Base-by-base conservation (phyloP, 1,140 invertebrate species). In the Drosophila miranda region DNA sequence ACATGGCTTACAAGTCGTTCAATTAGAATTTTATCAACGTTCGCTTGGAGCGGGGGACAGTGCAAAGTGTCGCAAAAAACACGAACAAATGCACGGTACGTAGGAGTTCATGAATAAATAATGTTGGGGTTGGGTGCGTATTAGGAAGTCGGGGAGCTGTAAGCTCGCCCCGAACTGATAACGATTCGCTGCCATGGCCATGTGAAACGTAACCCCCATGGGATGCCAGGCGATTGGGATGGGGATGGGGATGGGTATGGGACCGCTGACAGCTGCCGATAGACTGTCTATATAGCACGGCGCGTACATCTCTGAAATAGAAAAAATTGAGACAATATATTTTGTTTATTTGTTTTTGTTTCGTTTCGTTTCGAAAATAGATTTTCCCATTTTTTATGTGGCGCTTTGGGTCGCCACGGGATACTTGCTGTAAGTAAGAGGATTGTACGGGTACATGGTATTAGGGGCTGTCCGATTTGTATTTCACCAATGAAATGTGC, bases 11-110 rank as follows among this genome's bases (percentile, higher is more conserved):
- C 58, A 49, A 16, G 7, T 30, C 48, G 23, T 44, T 26, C 66
- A 30, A 84, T 84, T 84, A 66, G 76, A 78, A 84, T 84, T 76
- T 84, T 76, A 84, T 79, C 76, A 80, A 63, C 76, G 62, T 79
- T 34, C 46, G 19, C 19, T 38, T 38, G 49, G 28, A 26, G 57
- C 30, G 28, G 59, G 50, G 64, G 54, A 49, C 48, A 59, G 62
- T 52, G 58, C 64, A 64, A 55, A 49, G 34, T 67, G 43, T 49
- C 43, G 56, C 73, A 79, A 84, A 84, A 67, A 80, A 75, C 79
- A 83, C 79, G 79, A 79, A 75, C 44, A 42, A 45, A 58, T 42
- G 68, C 73, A 38, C 34, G 34, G 50, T 63, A 69, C 62, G 63
- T 48, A 16, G 55, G 55, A 69, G 63, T 58, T 61, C 53, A 74